Evolutionary conservation across 2,888 invertebrate genomes (phyloP), one percentile per base, ranked within the genome.

Genomic region (Oasisia sp.): DNA sequence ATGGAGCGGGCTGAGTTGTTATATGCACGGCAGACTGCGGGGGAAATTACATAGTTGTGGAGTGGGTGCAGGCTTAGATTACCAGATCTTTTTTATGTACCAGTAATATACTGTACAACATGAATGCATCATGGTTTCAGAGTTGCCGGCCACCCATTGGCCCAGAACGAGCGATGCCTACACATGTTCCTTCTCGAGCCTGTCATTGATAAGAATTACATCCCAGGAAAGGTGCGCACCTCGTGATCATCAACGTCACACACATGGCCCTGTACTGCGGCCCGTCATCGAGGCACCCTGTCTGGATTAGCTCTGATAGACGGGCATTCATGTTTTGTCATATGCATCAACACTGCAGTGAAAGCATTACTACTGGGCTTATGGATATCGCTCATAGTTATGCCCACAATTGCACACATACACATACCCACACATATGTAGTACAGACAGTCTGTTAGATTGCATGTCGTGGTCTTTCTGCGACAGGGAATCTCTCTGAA

Each of bases 131-230:
- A 92, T 92, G 92, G 89, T 96, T 97, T 93, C 97, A 98, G 98
- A 97, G 99, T 99, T 96, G 99, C 99, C 92, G 99, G 99, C 92
- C 99, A 99, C 97, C 99, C 99, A 4, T 97, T 99, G 96, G 99
- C 99, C 93, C 99, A 99, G 97, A 99, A 99, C 96, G 99, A 99
- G 97, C 97, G 98, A 96, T 99, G 99, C 97, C 97, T 99, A 95
- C 99, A 99, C 97, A 99, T 99, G 98, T 99, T 99, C 97, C 97
- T 99, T 94, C 99, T 99, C 97, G 99, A 99, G 95, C 98, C 98
- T 91, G 98, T 98, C 95, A 99, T 99, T 96, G 99, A 99, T 97
- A 99, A 99, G 97, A 99, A 99, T 97, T 99, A 99, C 97, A 99
- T 99, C 94, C 99, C 99, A 95, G 99, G 99, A 95, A 99, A 99